Base-by-base conservation (phyloP, 35 echinoderm and acorn worm genomes). In the Hemicentrotus pulcherrimus region DNA sequence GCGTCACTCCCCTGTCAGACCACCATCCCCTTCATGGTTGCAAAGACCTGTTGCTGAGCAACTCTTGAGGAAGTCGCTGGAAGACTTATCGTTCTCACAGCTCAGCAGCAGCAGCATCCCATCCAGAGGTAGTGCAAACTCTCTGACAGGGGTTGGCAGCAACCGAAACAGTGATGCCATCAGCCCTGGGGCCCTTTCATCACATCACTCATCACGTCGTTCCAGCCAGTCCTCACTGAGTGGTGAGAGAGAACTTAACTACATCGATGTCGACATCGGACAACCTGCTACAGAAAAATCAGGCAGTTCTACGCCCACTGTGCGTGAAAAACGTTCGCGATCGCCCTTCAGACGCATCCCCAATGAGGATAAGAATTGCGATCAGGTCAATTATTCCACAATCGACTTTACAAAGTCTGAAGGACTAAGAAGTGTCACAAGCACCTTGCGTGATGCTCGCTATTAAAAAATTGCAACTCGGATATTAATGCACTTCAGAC, bases 371-470 rank as follows among this genome's bases (percentile, higher is more conserved):
- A 97, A 97, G 58, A 94, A 94, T 31, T 92, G 24, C 2, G 95
- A 97, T 85, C 93, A 96, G 2, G 95, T 96, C 30, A 99, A 97
- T 22, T 99, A 99, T 52, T 96, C 98, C 47, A 97, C 98, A 1
- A 99, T 99, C 31, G 98, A 99, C 41, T 97, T 99, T 50, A 99
- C 96, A 32, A 99, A 99, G 91, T 99, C 98, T 15, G 98, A 99
- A 94, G 98, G 98, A 55, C 32, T 99, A 10, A 94, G 98, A 47
- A 95, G 52, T 46, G 94, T 96, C 2, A 96, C 96, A 1, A 94
- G 52, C 31, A 96, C 50, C 48, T 11, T 96, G 59, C 95, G 97
- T 7, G 97, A 97, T 58, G 95, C 95, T 46, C 85, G 97, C 24
- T 97, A 96, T 88, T 97, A 94, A 61, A 47, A 32, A 15, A 90